These are phyloP conservation scores for Teleogryllus occipitalis DNA, from an alignment of 1,140 invertebrate genomes.

Conservation along the genomic window DNA sequence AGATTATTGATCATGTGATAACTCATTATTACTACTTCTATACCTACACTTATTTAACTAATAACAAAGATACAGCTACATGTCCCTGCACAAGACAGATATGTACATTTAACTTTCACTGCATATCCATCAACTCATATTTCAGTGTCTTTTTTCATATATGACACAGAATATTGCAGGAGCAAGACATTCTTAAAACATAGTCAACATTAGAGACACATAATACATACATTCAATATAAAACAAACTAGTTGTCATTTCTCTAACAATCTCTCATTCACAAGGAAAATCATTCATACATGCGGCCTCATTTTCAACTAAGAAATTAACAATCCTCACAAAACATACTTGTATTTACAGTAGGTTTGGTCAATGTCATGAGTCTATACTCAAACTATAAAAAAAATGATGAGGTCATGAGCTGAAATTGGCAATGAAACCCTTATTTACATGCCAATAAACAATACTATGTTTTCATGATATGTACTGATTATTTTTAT, in stretches of 20 bases:
- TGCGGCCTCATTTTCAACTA: too few species aligned
- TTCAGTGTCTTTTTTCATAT: too few species aligned
- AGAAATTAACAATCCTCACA: too few species aligned
- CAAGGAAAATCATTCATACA: neutral
- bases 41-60: neutral
- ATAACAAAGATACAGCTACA: neutral
- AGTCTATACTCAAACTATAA: neutral
- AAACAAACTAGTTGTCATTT: neutral
- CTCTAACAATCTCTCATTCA: neutral
- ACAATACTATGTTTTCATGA: neutral
- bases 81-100: neutral
- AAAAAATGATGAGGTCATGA: neutral
- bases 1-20: neutral
- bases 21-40: neutral
- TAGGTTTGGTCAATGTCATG: neutral
- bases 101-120: too few species aligned
- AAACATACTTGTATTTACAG: neutral
- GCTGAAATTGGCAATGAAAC: too few species aligned
- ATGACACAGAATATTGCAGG: neutral
- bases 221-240: neutral
- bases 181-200: neutral
- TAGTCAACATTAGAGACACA: neutral
- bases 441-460: neutral
- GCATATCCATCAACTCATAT: too few species aligned
- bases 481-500: neutral